phyloP scores from a whole-genome alignment of 2,888 invertebrate species.

The Agrotis segetum region DNA sequence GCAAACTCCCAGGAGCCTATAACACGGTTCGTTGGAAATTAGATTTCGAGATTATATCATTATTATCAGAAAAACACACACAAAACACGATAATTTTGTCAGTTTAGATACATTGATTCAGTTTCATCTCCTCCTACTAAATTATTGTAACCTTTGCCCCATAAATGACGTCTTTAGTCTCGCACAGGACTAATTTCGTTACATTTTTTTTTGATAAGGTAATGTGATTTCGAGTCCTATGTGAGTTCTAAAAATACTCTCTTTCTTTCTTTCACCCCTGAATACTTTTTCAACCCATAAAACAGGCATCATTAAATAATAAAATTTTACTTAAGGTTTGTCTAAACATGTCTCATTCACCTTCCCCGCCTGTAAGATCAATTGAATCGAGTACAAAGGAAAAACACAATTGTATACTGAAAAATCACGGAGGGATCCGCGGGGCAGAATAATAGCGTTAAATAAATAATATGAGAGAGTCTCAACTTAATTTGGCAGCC shows the following conservation, averaged over 20 bases:
- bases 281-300: constrained; percentile 43
- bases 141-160: background rate
- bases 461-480: constrained; percentile 72
- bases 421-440: constrained; percentile 64
- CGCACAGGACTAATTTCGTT: no score
- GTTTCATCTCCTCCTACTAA: background rate
- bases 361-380: constrained; percentile 38
- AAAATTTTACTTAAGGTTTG: constrained; percentile 54
- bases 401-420: constrained; percentile 65
- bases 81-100: no score
- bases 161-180: background rate
- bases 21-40: no score
- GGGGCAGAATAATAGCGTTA: constrained; percentile 68
- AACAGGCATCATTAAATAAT: constrained; percentile 50
- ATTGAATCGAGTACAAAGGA: constrained; percentile 60
- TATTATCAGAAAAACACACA: no score
- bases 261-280: background rate
- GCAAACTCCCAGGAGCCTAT: no score
- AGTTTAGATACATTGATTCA: background rate
- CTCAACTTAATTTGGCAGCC: constrained; percentile 71
- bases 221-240: no score
- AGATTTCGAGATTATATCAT: no score
- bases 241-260: no score
- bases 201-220: no score
- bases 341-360: constrained; percentile 34